Percentiles rank a stretch among this genome's conserved stretches.
Evolutionary conservation across 2,113 vertebrate genomes (phyloP).

Genomic region (Anoplopoma fimbria): DNA sequence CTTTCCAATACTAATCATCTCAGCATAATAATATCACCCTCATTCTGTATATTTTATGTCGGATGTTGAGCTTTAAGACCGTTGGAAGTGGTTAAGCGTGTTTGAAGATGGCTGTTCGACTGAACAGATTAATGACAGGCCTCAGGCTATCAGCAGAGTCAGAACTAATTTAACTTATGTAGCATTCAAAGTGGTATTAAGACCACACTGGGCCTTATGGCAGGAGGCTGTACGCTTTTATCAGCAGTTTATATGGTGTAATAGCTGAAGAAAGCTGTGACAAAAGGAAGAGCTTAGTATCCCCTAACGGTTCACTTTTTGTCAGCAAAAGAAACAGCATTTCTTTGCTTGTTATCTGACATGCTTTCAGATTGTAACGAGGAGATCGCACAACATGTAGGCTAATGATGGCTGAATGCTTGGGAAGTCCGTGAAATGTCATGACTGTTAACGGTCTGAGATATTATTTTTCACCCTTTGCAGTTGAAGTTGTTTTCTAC

Average conservation of each 20-base stretch:
- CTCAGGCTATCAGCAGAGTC: not conserved
- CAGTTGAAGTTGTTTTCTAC: conserved; percentile 2
- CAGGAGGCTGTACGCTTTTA: not conserved
- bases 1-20: conserved; percentile 42
- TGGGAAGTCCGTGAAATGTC: conserved; percentile 18
- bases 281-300: conserved; percentile 14
- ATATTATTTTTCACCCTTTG: conserved; percentile 22
- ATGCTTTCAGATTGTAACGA: conserved; percentile 20
- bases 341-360: conserved; percentile 12
- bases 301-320: conserved; percentile 20
- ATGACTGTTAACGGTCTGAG: conserved; percentile 10
- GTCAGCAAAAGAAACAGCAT: not conserved
- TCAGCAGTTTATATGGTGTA: not conserved
- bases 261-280: conserved; percentile 1
- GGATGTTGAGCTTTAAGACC: not conserved
- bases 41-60: not conserved
- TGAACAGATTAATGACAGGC: conserved; percentile 31
- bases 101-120: conserved; percentile 17
- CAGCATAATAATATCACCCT: not conserved
- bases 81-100: not conserved
- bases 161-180: conserved; percentile 35
- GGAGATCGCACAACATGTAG: conserved; percentile 8
- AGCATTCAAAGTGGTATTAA: not conserved
- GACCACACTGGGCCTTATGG: not conserved
- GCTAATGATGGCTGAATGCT: conserved; percentile 26